Percentiles rank a stretch among this genome's conserved stretches.
Conservation (phyloP, 2,888 invertebrate species). For the Sphaerophoria rueppellii region DNA sequence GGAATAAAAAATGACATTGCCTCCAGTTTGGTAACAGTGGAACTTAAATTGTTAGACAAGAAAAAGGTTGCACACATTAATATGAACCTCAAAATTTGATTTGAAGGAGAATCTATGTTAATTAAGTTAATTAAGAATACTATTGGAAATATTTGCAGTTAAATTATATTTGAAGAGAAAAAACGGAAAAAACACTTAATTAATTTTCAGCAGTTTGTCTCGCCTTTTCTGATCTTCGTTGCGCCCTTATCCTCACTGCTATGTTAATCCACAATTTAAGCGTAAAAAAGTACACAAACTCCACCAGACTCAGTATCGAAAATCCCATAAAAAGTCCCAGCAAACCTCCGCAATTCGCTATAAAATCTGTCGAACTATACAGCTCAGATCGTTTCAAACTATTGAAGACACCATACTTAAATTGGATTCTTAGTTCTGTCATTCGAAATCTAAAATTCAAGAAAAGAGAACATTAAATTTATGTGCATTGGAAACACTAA, state of each 20-base stretch:
- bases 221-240: not conserved
- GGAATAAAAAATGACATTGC: no score
- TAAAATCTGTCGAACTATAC: slow-evolving; percentile 87
- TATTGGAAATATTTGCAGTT: no score
- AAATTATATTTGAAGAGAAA: no score
- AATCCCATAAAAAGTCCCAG: not conserved
- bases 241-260: not conserved
- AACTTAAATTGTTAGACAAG: no score
- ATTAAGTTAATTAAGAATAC: no score
- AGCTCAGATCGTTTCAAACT: slow-evolving; percentile 86
- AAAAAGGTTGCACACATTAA: no score
- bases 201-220: no score
- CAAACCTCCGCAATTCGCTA: slow-evolving; percentile 85
- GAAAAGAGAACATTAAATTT: not conserved
- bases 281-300: not conserved
- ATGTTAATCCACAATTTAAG: not conserved
- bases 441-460: not conserved
- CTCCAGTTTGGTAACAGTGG: no score
- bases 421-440: slow-evolving; percentile 85
- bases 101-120: no score
- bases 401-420: slow-evolving; percentile 88
- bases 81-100: no score
- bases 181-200: no score
- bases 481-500: no score
- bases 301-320: not conserved